These are phyloP conservation scores for Sanderia malayensis DNA, from an alignment of 30 jellyfish, hydroid and myxozoan species.

Conservation along the genomic window DNA sequence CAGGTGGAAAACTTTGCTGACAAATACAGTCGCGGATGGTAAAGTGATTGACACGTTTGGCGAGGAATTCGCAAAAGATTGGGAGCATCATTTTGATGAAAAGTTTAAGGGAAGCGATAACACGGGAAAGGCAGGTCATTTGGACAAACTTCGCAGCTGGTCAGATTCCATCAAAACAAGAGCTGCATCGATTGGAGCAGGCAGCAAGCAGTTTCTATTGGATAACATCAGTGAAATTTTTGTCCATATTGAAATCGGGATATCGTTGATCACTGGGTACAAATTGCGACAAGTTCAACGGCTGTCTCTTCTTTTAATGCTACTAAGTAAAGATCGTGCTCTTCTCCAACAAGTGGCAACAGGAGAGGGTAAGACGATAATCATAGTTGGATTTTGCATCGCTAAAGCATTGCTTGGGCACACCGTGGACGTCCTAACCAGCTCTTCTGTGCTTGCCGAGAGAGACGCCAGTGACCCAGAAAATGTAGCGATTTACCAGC, in stretches of 20 bases:
- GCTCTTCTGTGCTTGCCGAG: conserved; percentile 37
- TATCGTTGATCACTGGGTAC: conserved; percentile 7
- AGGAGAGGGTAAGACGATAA: conserved; percentile 48
- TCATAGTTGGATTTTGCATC: conserved; percentile 21
- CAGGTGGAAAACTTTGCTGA: background rate
- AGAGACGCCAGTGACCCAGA: conserved; percentile 25
- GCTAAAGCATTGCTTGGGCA: conserved; percentile 13
- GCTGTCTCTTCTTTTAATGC: background rate
- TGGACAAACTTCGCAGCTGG: conserved; percentile 1
- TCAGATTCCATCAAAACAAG: background rate
- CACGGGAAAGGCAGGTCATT: background rate
- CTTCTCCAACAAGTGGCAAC: conserved; percentile 24
- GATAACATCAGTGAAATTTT: conserved; percentile 9
- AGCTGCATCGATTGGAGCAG: too few species aligned
- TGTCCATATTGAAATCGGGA: conserved; percentile 11
- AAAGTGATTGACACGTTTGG: conserved; percentile 11
- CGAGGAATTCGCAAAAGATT: background rate
- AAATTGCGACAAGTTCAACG: conserved; percentile 16
- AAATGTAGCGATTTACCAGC: background rate
- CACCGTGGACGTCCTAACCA: conserved; percentile 34
- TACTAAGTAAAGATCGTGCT: background rate
- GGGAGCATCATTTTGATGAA: background rate
- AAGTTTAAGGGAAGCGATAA: background rate
- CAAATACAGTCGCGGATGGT: conserved; percentile 1
- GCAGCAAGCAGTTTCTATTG: background rate